These are phyloP conservation scores for Chloromyia formosa DNA, from an alignment of 2,888 invertebrate genomes.

Conservation along the genomic window DNA sequence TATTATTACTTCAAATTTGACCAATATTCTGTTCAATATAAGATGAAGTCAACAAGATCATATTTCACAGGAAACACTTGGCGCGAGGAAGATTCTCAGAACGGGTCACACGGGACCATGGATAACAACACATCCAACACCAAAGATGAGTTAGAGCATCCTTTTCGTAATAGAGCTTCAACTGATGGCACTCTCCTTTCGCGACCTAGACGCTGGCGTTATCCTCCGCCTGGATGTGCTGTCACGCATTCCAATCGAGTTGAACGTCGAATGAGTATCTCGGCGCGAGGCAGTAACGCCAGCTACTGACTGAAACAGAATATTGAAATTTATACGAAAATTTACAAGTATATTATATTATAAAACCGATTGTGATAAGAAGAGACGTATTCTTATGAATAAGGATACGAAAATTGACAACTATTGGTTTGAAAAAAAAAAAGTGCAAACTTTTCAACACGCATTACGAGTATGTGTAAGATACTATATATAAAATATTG, in stretches of 20 bases:
- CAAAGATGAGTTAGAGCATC: slow-evolving; percentile 62
- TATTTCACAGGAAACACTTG: slow-evolving; percentile 67
- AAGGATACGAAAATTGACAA: neutral
- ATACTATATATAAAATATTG: no score
- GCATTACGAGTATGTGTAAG: neutral
- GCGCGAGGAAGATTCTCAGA: slow-evolving; percentile 68
- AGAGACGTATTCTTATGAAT: neutral
- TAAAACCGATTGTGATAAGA: slow-evolving; percentile 40
- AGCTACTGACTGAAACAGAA: slow-evolving; percentile 56
- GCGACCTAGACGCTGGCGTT: slow-evolving; percentile 70
- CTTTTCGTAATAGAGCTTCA: slow-evolving; percentile 79
- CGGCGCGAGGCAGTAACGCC: slow-evolving; percentile 68
- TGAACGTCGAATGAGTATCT: slow-evolving; percentile 80
- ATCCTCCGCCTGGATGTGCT: slow-evolving; percentile 65
- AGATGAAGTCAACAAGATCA: neutral
- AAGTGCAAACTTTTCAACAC: neutral
- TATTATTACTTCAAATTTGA: no score
- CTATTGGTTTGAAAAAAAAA: neutral
- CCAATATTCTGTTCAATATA: no score
- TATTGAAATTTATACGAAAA: neutral
- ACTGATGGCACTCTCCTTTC: slow-evolving; percentile 75
- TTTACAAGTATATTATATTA: neutral
- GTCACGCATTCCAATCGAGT: slow-evolving; percentile 66
- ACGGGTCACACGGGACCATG: slow-evolving; percentile 69
- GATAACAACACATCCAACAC: slow-evolving; percentile 63